phyloP scores from a whole-genome alignment of 2,113 vertebrate genomes.

The Asarcornis scutulata region DNA sequence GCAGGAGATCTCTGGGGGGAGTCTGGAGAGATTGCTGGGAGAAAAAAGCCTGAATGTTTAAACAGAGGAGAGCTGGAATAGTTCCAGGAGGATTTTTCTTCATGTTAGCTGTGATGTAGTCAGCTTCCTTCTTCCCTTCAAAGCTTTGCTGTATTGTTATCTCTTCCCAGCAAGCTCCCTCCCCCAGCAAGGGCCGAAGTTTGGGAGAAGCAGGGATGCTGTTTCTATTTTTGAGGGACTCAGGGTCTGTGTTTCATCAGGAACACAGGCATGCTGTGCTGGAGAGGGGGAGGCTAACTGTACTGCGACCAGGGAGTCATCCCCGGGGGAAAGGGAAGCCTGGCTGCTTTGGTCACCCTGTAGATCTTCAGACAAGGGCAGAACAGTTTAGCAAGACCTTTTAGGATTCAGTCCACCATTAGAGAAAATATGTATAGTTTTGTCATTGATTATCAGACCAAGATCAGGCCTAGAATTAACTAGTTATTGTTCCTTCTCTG shows the following conservation, averaged over 20 bases:
- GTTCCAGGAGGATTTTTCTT: conserved; percentile 43
- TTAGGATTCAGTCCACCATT: not conserved
- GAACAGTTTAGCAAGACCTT: not conserved
- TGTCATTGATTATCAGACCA: not conserved
- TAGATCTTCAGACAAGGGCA: not conserved
- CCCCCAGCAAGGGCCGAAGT: not conserved
- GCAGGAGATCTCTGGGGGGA: not conserved
- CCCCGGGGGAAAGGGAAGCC: not conserved
- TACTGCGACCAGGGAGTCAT: not conserved
- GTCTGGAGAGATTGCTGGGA: not conserved
- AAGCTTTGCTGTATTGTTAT: conserved; percentile 9
- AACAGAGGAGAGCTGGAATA: not conserved
- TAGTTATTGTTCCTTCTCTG: not conserved
- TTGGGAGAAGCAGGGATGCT: not conserved
- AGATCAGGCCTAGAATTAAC: not conserved
- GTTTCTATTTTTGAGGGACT: not conserved
- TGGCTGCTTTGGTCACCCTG: not conserved
- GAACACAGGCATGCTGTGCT: not conserved
- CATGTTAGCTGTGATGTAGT: not conserved
- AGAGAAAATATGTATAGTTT: not conserved
- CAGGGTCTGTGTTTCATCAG: not conserved
- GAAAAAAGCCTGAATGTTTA: conserved; percentile 7
- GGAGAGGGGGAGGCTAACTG: not conserved
- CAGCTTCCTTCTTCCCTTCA: not conserved
- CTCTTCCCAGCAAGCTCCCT: not conserved